Evolutionary conservation across 1,140 invertebrate genomes (phyloP), one percentile per base, ranked within the genome.

Genomic region (Scaptomyza montana): DNA sequence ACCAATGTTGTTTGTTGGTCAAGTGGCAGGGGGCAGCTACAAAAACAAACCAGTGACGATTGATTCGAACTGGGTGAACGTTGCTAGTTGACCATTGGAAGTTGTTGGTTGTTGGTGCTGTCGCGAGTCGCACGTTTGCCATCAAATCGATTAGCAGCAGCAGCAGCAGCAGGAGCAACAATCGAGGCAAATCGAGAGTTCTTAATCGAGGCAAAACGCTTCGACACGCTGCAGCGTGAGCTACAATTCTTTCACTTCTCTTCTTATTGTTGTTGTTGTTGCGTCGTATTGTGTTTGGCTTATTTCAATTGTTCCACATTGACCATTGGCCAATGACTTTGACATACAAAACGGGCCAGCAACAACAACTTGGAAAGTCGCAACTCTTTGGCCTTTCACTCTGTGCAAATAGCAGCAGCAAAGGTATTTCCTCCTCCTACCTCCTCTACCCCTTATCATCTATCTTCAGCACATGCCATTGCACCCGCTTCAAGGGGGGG

Each of bases 91-190:
- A 43, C 39, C 39, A 43, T 12, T 43, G 12, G 51, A 16, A 16
- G 16, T 16, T 77, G 21, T 4, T 74, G 45, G 45, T 12, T 49
- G 47, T 6, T 49, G 47, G 41, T 13, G 39, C 21, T 12, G 33
- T 19, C 21, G 54, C 64, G 19, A 56, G 65, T 60, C 59, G 75
- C 82, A 89, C 84, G 82, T 86, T 79, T 77, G 78, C 46, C 82
- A 82, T 78, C 84, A 76, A 87, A 87, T 87, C 82, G 82, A 87
- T 87, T 86, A 86, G 82, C 78, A 66, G 9, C 28, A 50, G 28
- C 12, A 21, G 28, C 12, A 10, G n/a, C 45, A 16, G 16, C 16
- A 86, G 28, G 7, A 21, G 28, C 45, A 61, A 13, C 13, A 39
- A 61, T 63, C 47, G 49, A 21, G 21, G 21, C 41, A 56, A 65